Evolutionary conservation across 2,797 vertebrate species (phyloP), one percentile per base, ranked within the genome.

Genomic region (Propithecus perrieri): DNA sequence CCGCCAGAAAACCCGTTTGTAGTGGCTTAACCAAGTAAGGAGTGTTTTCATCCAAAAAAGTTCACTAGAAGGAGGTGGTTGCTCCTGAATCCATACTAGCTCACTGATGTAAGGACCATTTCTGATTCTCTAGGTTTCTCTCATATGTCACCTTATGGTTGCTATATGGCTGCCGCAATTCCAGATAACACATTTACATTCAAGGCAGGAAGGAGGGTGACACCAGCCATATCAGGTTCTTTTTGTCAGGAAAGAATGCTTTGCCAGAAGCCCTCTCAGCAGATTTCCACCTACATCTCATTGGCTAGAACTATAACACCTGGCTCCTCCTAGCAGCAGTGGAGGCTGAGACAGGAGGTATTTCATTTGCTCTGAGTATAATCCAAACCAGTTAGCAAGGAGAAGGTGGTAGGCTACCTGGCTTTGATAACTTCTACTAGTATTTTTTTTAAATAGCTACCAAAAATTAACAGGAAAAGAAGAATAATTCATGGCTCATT

Each of bases 291-390:
- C 76, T 33, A 20, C 9, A 65, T 50, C 55, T 72, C 55, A 41
- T 3, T 57, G 63, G 41, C 57, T 26, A 57, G 46, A 81, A 26
- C 61, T n/a, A 26, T 24, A 72, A 28, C 61, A 38, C 17, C 6
- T 1, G 11, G 55, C 20, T 81, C 33, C 35, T 63, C 61, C 14
- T 15, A 75, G 28, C 57, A 74, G 48, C 57, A 59, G 4, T 41
- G 15, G 33, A 46, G 87, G 17, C 65, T 59, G 22, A 86, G n/a
- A 35, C 9, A 11, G 55, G 95, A 74, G 7, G 13, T 35, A 33
- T 69, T 91, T 26, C n/a, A 33, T 94, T 86, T 90, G n/a, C 61
- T 89, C n/a, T 88, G n/a, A 95, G 80, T 50, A 50, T 50, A 87
- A 69, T 65, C 33, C 59, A 4, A 33, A 48, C 78, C n/a, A 67